Evolutionary conservation across 2,797 vertebrate species (phyloP), one percentile per base, ranked within the genome.

Genomic region (Poeciliopsis infans): DNA sequence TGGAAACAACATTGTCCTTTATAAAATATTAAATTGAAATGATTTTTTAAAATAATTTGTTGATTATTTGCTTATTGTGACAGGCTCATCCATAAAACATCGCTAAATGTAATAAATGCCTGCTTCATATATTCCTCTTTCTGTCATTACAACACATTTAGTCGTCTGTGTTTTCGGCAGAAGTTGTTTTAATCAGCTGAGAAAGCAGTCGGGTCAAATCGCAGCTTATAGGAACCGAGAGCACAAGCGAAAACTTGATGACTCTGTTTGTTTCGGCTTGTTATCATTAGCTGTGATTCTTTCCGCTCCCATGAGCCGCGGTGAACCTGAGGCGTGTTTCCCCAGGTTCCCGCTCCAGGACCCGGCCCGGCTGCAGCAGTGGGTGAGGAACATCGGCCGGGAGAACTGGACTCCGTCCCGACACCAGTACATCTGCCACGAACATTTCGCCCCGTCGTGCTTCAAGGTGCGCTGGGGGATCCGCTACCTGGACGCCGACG

Each of bases 311-410:
- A n/a, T n/a, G 39, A 49, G 7, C 47, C 47, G 5, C 49, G 7
- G 49, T 53, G 10, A 53, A 53, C 51, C 23, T 25, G 51, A 53
- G 51, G 3, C 3, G 12, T 36, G 5, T 75, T 0, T 79, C 16
- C 25, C 31, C 11, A 96, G 96, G 91, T 96, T 97, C 81, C 96
- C 96, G 0, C 92, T 96, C 0, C 96, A 95, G 69, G 95, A 96
- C 41, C 90, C 93, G 1, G 85, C 71, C 2, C 91, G 95, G 55
- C 94, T 97, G 61, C 92, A 91, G 80, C 94, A 91, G 88, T 97
- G 96, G 96, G 91, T 97, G 59, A 85, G 47, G 6, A 95, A 95
- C 88, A 95, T 96, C 94, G 93, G 94, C 0, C 85, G 89, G 0
- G 94, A 96, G 76, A 92, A 92, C 81, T 96, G 96, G 96, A 88